phyloP scores from a whole-genome alignment of 2,797 vertebrate species.

The Chelon labrosus region DNA sequence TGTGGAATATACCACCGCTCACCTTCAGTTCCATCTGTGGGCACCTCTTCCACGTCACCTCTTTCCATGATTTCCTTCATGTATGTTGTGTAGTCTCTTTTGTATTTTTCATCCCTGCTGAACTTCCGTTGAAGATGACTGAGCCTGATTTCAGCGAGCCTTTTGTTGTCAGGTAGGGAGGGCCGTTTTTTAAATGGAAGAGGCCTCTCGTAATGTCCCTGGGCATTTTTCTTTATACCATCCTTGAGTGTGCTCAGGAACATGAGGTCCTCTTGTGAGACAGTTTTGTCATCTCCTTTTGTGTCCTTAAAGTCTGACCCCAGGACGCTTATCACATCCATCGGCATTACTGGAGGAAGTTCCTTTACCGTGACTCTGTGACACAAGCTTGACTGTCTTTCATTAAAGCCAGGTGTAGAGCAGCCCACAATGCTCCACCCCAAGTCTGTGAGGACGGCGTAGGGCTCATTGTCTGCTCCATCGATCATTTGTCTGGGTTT shows the following conservation, averaged over 20 bases:
- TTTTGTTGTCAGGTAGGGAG: neutral
- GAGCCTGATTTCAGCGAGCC: neutral
- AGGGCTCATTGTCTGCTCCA: neutral
- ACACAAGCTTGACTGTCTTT: neutral
- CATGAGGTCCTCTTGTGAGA: neutral
- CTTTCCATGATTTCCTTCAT: too few relatives aligned
- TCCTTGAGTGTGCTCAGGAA: neutral
- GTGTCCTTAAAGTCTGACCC: neutral
- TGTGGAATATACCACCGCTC: too few relatives aligned
- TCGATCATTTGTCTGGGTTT: neutral
- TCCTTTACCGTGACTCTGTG: neutral
- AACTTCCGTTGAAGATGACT: too few relatives aligned
- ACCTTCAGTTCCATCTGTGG: too few relatives aligned
- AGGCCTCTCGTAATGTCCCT: neutral
- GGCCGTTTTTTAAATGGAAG: neutral
- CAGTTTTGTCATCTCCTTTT: neutral
- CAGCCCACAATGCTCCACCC: neutral
- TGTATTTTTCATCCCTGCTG: too few relatives aligned
- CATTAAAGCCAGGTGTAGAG: neutral
- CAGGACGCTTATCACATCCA: neutral
- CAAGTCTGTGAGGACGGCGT: neutral
- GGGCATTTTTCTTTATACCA: neutral
- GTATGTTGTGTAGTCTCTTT: too few relatives aligned
- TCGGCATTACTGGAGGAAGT: neutral
- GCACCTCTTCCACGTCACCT: too few relatives aligned